These are phyloP conservation scores for Toxotes chatareus DNA, from an alignment of 2,113 vertebrate genomes.

Conservation along the genomic window DNA sequence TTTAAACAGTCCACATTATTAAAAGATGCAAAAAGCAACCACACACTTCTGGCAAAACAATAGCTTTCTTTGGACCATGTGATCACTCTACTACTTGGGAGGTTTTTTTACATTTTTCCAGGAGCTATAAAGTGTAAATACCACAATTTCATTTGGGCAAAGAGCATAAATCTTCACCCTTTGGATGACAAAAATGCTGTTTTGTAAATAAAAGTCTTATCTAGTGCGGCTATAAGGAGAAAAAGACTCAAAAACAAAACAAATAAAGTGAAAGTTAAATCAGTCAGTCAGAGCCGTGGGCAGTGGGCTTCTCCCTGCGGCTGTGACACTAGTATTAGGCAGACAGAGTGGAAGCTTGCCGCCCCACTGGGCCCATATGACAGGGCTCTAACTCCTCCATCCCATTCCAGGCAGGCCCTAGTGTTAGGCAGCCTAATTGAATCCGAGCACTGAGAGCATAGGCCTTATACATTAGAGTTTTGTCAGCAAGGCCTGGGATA, in stretches of 20 bases:
- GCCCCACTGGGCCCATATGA: constrained; percentile 71
- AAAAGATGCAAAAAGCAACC: neutral
- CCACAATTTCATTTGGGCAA: constrained; percentile 8
- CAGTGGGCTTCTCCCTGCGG: constrained; percentile 47
- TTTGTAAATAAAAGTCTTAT: constrained; percentile 41
- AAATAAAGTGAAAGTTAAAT: constrained; percentile 50
- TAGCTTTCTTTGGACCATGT: neutral
- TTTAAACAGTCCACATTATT: neutral
- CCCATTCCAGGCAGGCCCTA: constrained; percentile 50
- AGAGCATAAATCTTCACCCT: constrained; percentile 30
- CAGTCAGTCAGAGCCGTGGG: constrained; percentile 25
- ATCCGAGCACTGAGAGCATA: constrained; percentile 62
- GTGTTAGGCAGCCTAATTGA: constrained; percentile 71
- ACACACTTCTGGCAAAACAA: neutral
- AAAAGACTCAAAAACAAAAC: constrained; percentile 24
- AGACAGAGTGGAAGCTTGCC: constrained; percentile 68
- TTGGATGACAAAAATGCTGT: constrained; percentile 11
- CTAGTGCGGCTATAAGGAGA: constrained; percentile 8
- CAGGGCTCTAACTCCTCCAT: constrained; percentile 75
- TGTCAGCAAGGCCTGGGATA: constrained; percentile 70
- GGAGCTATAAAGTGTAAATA: constrained; percentile 21
- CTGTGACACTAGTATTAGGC: constrained; percentile 71
- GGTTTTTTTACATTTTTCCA: neutral
- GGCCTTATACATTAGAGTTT: constrained; percentile 69
- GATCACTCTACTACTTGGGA: neutral